Evolutionary conservation across 2,797 vertebrate species (phyloP), one percentile per base, ranked within the genome.

Genomic region (Psittacula echo): DNA sequence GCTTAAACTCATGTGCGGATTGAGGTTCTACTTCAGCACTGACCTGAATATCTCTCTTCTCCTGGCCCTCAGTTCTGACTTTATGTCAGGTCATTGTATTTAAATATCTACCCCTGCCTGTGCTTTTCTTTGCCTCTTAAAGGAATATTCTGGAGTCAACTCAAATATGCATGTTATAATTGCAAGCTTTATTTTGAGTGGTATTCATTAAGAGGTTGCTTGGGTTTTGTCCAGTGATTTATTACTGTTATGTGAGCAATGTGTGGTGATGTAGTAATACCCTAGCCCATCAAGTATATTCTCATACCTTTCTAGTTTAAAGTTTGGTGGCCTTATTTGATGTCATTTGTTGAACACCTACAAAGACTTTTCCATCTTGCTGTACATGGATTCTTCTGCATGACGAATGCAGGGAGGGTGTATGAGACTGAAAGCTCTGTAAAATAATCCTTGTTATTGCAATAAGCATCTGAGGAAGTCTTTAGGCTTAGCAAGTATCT

Each of bases 221-320:
- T 87, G 17, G 13, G 64, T 54, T 85, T 78, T 61, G 18, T 26
- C 48, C 26, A 21, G 20, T 42, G 32, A 51, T 45, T 9, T 56
- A 1, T 53, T 71, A 18, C 21, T 4, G 0, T 42, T 51, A 29
- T 8, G 20, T 41, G 48, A 50, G 27, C n/a, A 65, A 32, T 6
- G 16, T 21, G 15, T 62, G 39, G 47, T 62, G 53, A 26, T 7
- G 3, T 26, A 66, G 27, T 30, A 30, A 48, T 18, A 54, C 10
- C 8, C 23, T 51, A 5, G 7, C 14, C 20, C 54, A 34, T 41
- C 12, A 64, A 30, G 6, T n/a, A 24, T 60, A 10, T 27, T 61
- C 42, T 61, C 50, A 37, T 11, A 13, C 0, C 1, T 5, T 61
- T 81, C 34, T 50, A n/a, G 13, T 47, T 77, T 82, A 47, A 64